Evolutionary conservation across 2,888 invertebrate genomes (phyloP), one percentile per base, ranked within the genome.

Genomic region (Drosophila sordidula): DNA sequence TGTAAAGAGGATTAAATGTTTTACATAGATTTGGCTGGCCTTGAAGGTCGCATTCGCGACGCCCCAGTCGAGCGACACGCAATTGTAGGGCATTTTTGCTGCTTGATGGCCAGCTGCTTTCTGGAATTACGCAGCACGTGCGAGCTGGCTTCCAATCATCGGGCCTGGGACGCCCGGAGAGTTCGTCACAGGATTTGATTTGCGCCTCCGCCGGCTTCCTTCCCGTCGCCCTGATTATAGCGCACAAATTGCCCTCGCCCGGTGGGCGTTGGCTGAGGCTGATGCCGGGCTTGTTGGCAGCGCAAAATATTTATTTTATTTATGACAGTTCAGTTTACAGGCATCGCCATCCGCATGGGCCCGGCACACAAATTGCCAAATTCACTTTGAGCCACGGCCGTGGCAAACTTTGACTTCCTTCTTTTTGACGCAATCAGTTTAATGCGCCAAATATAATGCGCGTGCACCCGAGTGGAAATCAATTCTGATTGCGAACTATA

Each of bases 151-250:
- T 41, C 51, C 57, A 67, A 68, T 77, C 75, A 64, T 52, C 64
- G 49, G 58, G 61, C 9, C 18, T 29, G 46, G 36, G 45, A 41
- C 46, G 74, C 61, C 54, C 22, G 57, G 56, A 55, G 67, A 75
- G 70, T 63, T 75, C 71, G 75, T 77, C 75, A 64, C 64, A 56
- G 75, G 71, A 75, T 75, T 76, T 77, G 75, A 78, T 77, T 78
- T 75, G 69, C 61, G 77, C 61, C 69, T 69, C 49, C 56, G 65
- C 56, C 18, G 18, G 18, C 2, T 55, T 46, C 36, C 45, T 57
- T 52, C 45, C 41, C 41, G 25, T 45, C 56, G 29, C 46, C 58
- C 75, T 74, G 75, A 70, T 74, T 74, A 74, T 52, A 57, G 44
- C 56, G 59, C 75, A 70, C 75, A 65, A 74, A 74, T 74, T 74